Conservation (phyloP, 1,140 invertebrate species). For the Apis mellifera region Amel_HAv3.1 CM009940.2:3196501-3197000, state of each 20-base stretch:
- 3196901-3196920: slow-evolving; percentile 40
- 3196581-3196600: slow-evolving; percentile 29
- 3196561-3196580: slow-evolving; percentile 41
- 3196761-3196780: slow-evolving; percentile 63
- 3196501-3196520: slow-evolving; percentile 17
- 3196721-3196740: slow-evolving; percentile 72
- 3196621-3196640: slow-evolving; percentile 69
- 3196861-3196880: slow-evolving; percentile 48
- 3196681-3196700: slow-evolving; percentile 74
- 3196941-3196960: slow-evolving; percentile 41
- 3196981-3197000: slow-evolving; percentile 53
- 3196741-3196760: slow-evolving; percentile 61
- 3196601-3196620: slow-evolving; percentile 63
- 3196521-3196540: slow-evolving; percentile 15
- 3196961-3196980: slow-evolving; percentile 55
- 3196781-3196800: slow-evolving; percentile 61
- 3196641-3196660: slow-evolving; percentile 75
- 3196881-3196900: slow-evolving; percentile 39
- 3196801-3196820: slow-evolving; percentile 57
- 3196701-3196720: slow-evolving; percentile 71
- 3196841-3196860: slow-evolving; percentile 45
- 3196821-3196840: slow-evolving; percentile 55
- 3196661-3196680: slow-evolving; percentile 68
- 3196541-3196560: slow-evolving; percentile 31
- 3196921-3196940: slow-evolving; percentile 50